A percentile compares a stretch with the other conserved stretches of the same genome.
phyloP scores from a whole-genome alignment of 2,113 vertebrate genomes.

The Coracopsis vasa region DNA sequence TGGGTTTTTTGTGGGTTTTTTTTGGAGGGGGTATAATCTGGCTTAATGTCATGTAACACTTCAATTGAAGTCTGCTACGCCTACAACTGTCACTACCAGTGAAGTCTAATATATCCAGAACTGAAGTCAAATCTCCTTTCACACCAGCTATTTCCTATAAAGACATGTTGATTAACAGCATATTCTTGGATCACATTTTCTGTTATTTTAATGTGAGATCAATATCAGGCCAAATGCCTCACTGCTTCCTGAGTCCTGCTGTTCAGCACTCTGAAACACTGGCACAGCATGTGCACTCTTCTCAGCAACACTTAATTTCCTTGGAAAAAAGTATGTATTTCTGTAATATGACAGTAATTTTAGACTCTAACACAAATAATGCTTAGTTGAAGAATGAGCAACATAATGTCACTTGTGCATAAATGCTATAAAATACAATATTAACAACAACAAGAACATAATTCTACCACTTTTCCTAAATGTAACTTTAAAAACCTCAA shows the following conservation, averaged over 20 bases:
- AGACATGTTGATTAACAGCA: not conserved
- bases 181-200: conserved; percentile 13
- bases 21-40: not conserved
- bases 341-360: not conserved
- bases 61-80: not conserved
- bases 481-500: not conserved
- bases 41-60: not conserved
- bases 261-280: not conserved
- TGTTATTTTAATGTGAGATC: not conserved
- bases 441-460: not conserved
- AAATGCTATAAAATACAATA: not conserved
- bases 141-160: not conserved
- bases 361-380: not conserved
- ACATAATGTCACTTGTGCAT: not conserved
- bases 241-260: conserved; percentile 28
- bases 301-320: not conserved
- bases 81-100: not conserved
- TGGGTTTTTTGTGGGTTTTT: not conserved
- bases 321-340: not conserved
- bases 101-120: not conserved
- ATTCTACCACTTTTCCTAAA: not conserved
- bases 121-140: not conserved
- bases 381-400: not conserved
- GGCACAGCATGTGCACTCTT: not conserved
- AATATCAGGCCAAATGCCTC: not conserved